Conservation (phyloP, 2,797 vertebrate genomes). For the Melanogrammus aeglefinus region DNA sequence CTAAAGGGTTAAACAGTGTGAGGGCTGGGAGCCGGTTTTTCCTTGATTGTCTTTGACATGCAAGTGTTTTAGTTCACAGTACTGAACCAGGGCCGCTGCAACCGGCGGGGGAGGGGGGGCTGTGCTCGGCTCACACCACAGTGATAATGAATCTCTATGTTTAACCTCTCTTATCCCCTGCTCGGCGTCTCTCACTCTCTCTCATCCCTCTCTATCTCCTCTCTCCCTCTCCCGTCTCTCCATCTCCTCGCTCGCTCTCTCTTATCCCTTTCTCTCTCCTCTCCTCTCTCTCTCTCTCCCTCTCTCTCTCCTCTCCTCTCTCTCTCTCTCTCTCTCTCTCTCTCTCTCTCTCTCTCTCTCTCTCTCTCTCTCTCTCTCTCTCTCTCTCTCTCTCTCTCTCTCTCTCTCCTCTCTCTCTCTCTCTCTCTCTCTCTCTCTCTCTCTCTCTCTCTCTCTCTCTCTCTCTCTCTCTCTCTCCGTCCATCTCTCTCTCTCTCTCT, state of each 20-base stretch:
- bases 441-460: too few species aligned
- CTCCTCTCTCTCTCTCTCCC: slow-evolving; percentile 8
- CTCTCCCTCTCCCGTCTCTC: background rate
- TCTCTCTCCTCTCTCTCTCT: too few species aligned
- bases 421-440: too few species aligned
- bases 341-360: too few species aligned
- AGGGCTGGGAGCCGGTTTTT: slow-evolving; percentile 22
- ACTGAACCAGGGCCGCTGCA: slow-evolving; percentile 16
- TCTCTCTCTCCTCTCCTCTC: background rate
- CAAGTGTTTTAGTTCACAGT: slow-evolving; percentile 29
- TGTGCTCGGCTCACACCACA: slow-evolving; percentile 43
- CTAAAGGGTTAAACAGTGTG: slow-evolving; percentile 35
- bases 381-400: too few species aligned
- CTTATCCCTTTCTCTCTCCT: background rate
- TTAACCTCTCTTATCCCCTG: slow-evolving; percentile 1
- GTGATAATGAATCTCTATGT: slow-evolving; percentile 30
- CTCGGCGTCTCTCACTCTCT: background rate
- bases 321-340: too few species aligned
- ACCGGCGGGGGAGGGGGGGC: slow-evolving; percentile 42
- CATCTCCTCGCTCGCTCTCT: background rate
- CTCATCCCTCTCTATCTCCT: background rate
- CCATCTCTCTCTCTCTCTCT: too few species aligned
- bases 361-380: too few species aligned
- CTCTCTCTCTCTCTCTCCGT: too few species aligned
- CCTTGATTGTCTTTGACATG: slow-evolving; percentile 32